Conservation (phyloP, 1,140 invertebrate species). For the Temnothorax nylanderi region DNA sequence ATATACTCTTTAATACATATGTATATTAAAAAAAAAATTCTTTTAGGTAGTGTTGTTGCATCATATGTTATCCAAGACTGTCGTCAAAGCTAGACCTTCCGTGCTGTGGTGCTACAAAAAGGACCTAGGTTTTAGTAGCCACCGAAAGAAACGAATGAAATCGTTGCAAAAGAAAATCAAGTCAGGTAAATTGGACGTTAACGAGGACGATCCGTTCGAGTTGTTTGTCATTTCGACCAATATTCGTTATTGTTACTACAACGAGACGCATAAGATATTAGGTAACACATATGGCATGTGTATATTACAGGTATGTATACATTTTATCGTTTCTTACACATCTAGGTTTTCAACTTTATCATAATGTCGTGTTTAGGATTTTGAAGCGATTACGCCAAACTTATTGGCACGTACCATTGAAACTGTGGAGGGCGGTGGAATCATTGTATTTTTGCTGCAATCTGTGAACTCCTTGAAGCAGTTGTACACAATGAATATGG, state of each 20-base stretch:
- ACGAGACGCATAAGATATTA: slow-evolving; percentile 98
- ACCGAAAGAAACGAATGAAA: slow-evolving; percentile 97
- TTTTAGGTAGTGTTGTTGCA: slow-evolving; percentile 87
- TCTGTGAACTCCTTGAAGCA: slow-evolving; percentile 96
- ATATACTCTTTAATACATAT: not conserved
- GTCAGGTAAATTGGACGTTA: slow-evolving; percentile 95
- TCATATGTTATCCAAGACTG: slow-evolving; percentile 98
- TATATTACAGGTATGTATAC: slow-evolving; percentile 92
- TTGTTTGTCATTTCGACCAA: slow-evolving; percentile 98
- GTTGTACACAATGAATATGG: slow-evolving; percentile 98
- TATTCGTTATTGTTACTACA: slow-evolving; percentile 99
- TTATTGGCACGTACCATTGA: slow-evolving; percentile 98
- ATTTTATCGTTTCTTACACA: not conserved
- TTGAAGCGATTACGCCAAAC: slow-evolving; percentile 99
- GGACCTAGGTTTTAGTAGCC: slow-evolving; percentile 97
- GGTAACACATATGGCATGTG: slow-evolving; percentile 99
- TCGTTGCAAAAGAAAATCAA: slow-evolving; percentile 94
- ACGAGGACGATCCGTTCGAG: slow-evolving; percentile 99
- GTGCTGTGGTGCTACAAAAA: slow-evolving; percentile 99
- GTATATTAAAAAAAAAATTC: not conserved
- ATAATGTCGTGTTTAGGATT: slow-evolving; percentile 89
- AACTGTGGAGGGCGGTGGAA: slow-evolving; percentile 99
- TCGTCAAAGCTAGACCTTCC: slow-evolving; percentile 95
- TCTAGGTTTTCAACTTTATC: slow-evolving; percentile 10
- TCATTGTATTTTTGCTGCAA: slow-evolving; percentile 95